Conservation (phyloP, 2,797 vertebrate genomes). For the Psittacula derbiana region DNA sequence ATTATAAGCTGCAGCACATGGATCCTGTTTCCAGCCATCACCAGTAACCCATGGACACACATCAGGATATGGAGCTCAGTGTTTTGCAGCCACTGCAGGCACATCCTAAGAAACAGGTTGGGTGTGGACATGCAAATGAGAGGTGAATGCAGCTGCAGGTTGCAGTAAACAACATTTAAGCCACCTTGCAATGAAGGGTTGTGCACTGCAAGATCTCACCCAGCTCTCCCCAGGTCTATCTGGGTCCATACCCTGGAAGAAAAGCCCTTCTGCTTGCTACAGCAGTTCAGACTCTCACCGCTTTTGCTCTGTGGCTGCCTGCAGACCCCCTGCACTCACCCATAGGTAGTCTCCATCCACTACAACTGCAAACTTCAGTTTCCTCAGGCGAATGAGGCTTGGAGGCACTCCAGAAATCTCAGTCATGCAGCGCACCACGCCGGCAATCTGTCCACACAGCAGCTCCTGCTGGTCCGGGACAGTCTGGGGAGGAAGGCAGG, state of each 20-base stretch:
- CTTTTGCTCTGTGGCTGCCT: neutral
- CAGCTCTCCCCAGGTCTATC: neutral
- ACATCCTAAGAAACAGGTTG: accelerated
- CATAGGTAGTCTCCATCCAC: conserved; percentile 88
- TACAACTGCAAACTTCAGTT: conserved; percentile 86
- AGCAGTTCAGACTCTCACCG: no score
- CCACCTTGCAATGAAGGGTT: neutral
- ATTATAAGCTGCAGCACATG: accelerated
- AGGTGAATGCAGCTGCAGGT: neutral
- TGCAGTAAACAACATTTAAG: neutral
- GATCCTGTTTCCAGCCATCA: neutral
- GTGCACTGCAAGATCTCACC: neutral
- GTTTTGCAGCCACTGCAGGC: neutral
- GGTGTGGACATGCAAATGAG: neutral
- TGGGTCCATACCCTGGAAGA: neutral
- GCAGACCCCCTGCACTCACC: conserved; percentile 76
- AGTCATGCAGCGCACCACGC: conserved; percentile 84
- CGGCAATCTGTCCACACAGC: conserved; percentile 93
- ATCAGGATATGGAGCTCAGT: accelerated
- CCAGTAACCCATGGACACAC: neutral
- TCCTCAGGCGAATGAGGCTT: conserved; percentile 81
- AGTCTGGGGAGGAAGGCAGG: conserved; percentile 75
- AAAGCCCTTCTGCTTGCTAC: neutral
- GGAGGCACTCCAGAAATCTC: conserved; percentile 85
- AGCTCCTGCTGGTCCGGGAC: conserved; percentile 88